Conservation (phyloP, 2,113 vertebrate species). For the Stegostoma tigrinum region DNA sequence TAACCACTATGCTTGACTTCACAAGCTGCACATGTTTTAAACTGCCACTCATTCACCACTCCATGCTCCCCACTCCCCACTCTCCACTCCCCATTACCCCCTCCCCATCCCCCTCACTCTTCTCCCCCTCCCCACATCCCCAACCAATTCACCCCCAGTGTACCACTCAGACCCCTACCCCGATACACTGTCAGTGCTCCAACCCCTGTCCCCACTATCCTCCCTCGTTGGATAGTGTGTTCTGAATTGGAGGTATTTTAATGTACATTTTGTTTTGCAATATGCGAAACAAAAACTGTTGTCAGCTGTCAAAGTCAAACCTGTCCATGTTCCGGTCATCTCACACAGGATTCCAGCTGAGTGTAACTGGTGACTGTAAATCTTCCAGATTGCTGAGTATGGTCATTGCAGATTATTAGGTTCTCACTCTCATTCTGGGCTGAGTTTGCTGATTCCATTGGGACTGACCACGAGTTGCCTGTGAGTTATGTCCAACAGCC, state of each 20-base stretch:
- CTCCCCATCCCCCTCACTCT: too few relatives aligned
- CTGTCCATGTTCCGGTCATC: neutral
- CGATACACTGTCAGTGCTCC: too few relatives aligned
- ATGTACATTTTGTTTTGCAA: neutral
- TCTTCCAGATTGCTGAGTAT: neutral
- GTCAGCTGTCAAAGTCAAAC: neutral
- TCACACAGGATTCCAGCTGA: neutral
- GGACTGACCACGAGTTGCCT: neutral
- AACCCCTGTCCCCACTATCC: too few relatives aligned
- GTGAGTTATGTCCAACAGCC: too few relatives aligned
- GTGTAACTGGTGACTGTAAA: neutral
- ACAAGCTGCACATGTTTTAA: neutral
- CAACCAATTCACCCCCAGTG: too few relatives aligned
- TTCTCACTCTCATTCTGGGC: neutral
- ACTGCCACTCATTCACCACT: neutral
- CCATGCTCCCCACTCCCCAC: too few relatives aligned
- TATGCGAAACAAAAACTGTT: neutral
- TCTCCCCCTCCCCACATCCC: neutral
- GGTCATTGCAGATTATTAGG: neutral
- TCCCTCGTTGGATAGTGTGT: neutral
- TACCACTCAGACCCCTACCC: too few relatives aligned
- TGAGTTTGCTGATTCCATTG: neutral
- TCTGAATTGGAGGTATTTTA: neutral
- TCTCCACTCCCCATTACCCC: neutral
- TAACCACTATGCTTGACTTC: neutral